Percentiles rank a stretch among this genome's conserved stretches.
phyloP scores from a whole-genome alignment of 2,113 vertebrate species.

The Calidris pugnax region DNA sequence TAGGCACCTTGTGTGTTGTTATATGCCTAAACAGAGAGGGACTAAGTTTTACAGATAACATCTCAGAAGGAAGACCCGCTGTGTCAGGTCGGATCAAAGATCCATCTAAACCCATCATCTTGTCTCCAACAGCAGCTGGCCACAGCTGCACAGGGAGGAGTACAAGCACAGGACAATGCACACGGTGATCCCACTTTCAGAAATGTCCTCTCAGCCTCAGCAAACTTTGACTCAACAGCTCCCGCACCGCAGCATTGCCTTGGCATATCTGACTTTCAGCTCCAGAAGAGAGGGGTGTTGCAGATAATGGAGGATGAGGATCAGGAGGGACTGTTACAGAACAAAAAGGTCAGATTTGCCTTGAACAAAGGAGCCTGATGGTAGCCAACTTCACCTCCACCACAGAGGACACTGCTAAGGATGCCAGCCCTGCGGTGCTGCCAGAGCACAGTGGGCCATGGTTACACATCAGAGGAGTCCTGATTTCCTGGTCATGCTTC shows the following conservation, averaged over 20 bases:
- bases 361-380: background rate
- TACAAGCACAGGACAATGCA: background rate
- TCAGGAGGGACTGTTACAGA: background rate
- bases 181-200: background rate
- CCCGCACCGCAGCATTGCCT: background rate
- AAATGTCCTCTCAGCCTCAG: background rate
- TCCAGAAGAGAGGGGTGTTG: background rate
- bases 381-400: background rate
- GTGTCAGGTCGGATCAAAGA: background rate
- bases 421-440: background rate
- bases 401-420: background rate
- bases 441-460: background rate
- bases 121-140: background rate
- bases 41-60: background rate
- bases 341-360: background rate
- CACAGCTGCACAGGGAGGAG: background rate
- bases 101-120: background rate
- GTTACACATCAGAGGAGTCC: background rate
- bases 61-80: background rate
- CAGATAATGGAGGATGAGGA: background rate
- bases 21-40: background rate
- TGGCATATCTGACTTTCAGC: background rate
- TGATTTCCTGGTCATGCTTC: background rate
- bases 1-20: background rate
- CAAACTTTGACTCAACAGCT: background rate